A percentile compares a stretch with the other conserved stretches of the same genome.
Conservation (phyloP, 2,888 invertebrate genomes). For the Drosophila birchii region DNA sequence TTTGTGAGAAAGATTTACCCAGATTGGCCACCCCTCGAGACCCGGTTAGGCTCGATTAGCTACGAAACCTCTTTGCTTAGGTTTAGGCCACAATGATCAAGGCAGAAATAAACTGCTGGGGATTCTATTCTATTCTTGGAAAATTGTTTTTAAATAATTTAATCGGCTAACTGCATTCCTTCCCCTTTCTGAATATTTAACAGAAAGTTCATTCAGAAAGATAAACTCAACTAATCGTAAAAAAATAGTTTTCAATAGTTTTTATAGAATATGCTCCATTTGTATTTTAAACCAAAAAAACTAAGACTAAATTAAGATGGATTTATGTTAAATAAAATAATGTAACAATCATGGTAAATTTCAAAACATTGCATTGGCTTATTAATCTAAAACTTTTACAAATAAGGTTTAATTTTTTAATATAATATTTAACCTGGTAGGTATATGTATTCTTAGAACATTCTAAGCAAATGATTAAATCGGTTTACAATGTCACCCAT, state of each 20-base stretch:
- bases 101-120: not conserved
- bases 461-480: constrained; percentile 23
- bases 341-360: too few species aligned
- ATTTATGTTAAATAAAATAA: not conserved
- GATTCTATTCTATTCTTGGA: not conserved
- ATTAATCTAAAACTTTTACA: not conserved
- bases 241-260: constrained; percentile 71
- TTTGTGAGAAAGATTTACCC: not conserved
- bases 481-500: constrained; percentile 10
- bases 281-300: too few species aligned
- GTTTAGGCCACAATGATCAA: constrained; percentile 29
- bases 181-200: constrained; percentile 30
- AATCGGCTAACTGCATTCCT: constrained; percentile 8
- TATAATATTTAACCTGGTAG: too few species aligned
- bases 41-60: constrained; percentile 33
- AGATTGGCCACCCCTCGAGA: too few species aligned
- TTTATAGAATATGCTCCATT: constrained; percentile 2
- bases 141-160: constrained; percentile 5
- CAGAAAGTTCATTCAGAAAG: constrained; percentile 6
- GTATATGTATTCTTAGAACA: not conserved
- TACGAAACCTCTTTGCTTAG: constrained; percentile 1
- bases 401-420: not conserved
- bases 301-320: too few species aligned
- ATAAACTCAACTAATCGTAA: constrained; percentile 6
- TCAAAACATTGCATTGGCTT: not conserved